Evolutionary conservation across 2,113 vertebrate genomes (phyloP), one percentile per base, ranked within the genome.

Genomic region (Myiozetetes cayanensis): DNA sequence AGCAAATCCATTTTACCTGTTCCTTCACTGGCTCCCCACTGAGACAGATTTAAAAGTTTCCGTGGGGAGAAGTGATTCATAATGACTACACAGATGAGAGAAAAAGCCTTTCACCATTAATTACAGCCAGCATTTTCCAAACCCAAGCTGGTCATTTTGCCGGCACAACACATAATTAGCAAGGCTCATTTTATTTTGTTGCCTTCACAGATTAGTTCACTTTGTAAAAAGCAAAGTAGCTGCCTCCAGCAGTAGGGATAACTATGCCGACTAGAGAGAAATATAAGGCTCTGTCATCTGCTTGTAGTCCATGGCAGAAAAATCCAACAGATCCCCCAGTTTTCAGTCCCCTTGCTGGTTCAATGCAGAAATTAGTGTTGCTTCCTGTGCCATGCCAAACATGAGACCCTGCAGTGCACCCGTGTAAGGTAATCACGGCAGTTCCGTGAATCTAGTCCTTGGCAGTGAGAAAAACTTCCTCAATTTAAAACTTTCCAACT

Each of bases 1-100:
- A 85, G 76, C 73, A 90, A 94, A 96, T 78, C 76, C 76, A 78
- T 92, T 92, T 86, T 94, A 93, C 92, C 96, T 94, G 90, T 61
- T 94, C 73, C 73, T 94, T 66, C 70, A 87, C 84, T 65, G 87
- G 89, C 44, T 91, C 70, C 84, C 88, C 73, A 81, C 68, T 21
- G 68, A 96, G 83, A 84, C 72, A 92, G 72, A 83, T 78, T 88
- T 93, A 59, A 67, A 95, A 93, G 61, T 93, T 96, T 94, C 86
- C 24, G 0, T 8, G 28, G 93, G 90, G 44, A 91, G 66, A 93
- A 89, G 76, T 59, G 66, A 85, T 76, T 94, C 94, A 89, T 83
- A 85, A 90, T 25, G 66, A 77, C 71, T 87, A 72, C 39, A 72
- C 7, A 85, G 77, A 95, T 76, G 80, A 87, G 58, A 92, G 81